Conservation (phyloP, 2,113 vertebrate genomes). For the Ammospiza caudacuta region DNA sequence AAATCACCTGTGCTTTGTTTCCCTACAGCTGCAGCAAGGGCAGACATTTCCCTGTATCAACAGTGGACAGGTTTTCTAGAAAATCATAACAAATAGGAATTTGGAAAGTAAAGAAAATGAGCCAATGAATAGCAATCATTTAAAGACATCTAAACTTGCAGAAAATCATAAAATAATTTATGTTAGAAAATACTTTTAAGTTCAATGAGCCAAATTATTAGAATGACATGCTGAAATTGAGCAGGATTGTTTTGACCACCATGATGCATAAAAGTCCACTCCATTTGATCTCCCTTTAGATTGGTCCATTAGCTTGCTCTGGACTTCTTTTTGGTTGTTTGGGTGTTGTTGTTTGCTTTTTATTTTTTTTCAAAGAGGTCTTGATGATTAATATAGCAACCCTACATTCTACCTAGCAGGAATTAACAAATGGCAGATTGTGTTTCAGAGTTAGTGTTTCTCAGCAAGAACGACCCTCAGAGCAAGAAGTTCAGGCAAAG, state of each 20-base stretch:
- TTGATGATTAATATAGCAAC: background rate
- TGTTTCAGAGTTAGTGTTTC: conserved; percentile 4
- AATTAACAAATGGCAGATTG: background rate
- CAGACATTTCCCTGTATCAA: background rate
- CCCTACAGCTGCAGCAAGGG: background rate
- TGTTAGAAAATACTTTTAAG: background rate
- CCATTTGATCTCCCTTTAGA: background rate
- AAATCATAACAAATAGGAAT: background rate
- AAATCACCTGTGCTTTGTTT: background rate
- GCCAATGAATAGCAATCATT: background rate
- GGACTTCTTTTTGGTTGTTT: background rate
- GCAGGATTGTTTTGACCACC: background rate
- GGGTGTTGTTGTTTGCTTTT: no score
- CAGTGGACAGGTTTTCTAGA: background rate
- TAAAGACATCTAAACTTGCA: background rate
- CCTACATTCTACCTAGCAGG: background rate
- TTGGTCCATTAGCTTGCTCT: background rate
- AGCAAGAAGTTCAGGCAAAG: conserved; percentile 1
- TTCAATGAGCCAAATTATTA: background rate
- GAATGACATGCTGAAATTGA: background rate
- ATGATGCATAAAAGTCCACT: background rate
- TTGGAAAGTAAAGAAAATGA: background rate
- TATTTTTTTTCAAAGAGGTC: background rate
- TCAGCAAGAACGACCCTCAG: background rate
- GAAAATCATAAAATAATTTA: background rate